Evolutionary conservation across 1,140 invertebrate species (phyloP), one percentile per base, ranked within the genome.

Genomic region (Eubasilissa regina): DNA sequence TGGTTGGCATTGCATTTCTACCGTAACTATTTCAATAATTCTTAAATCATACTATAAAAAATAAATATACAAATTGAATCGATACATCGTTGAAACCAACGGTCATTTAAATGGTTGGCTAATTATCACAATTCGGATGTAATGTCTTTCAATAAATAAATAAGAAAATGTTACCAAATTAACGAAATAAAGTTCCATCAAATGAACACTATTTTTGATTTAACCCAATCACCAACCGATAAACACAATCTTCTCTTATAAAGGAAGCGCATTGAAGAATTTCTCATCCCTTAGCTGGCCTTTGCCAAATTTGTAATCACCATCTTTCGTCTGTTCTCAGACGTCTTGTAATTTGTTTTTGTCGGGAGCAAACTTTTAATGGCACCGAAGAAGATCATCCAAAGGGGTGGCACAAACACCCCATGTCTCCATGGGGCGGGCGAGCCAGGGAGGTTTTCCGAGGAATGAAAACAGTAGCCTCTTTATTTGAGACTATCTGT

Each of bases 261-360:
- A 43, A 73, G 12, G 25, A 4, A 19, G 48, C 15, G 17, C 53
- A 56, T 45, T 60, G n/a, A 10, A 35, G 25, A 75, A 58, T 19
- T 43, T 58, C 25, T 47, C 35, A 17, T 44, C 17, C 25, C 44
- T 76, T 55, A 48, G 62, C 58, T 73, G 47, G 62, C 43, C 60
- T 35, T 47, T 60, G 68, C 78, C 78, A 68, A 79, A 79, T 62
- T 79, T 70, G 55, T 79, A 73, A 58, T 66, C 78, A 66, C 78
- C 72, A 62, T 79, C 78, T 58, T 58, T 75, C 72, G 72, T 75
- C 55, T 56, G 53, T 62, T 62, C 17, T 62, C 55, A 51, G 51
- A 45, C 73, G 68, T 60, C 79, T 80, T 76, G 68, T 80, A 80
- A 76, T 80, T 77, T 80, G 79, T 80, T 80, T 80, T 80, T 75